phyloP scores from a whole-genome alignment of 2,113 vertebrate species.

The Oryzias celebensis region DNA sequence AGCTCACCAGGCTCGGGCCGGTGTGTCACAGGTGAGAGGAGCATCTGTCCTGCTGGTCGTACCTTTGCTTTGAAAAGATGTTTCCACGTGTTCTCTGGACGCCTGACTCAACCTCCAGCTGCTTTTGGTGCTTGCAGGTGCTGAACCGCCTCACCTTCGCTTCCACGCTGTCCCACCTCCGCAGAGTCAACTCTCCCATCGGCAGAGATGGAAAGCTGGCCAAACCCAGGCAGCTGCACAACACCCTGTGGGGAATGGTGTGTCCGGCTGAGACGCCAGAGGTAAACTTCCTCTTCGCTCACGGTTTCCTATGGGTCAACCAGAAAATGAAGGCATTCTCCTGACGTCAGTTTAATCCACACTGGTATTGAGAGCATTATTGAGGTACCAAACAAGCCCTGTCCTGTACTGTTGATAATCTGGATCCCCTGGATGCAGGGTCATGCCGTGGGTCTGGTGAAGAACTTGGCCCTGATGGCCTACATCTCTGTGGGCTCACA shows the following conservation, averaged over 20 bases:
- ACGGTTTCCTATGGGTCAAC: not conserved
- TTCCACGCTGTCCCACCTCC: constrained; percentile 93
- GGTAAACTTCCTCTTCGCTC: constrained; percentile 67
- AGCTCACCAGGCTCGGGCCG: constrained; percentile 96
- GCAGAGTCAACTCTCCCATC: constrained; percentile 94
- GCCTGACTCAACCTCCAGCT: too few relatives aligned
- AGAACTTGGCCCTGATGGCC: constrained; percentile 97
- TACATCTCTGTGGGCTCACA: constrained; percentile 99
- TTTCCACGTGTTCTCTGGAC: too few relatives aligned
- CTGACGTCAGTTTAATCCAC: too few relatives aligned
- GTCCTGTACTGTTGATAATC: not conserved
- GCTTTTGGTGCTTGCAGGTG: constrained; percentile 76
- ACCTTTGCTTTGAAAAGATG: too few relatives aligned
- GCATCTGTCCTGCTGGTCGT: too few relatives aligned
- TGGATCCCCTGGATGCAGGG: constrained; percentile 74
- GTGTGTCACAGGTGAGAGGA: constrained; percentile 90
- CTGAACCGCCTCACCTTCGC: constrained; percentile 96
- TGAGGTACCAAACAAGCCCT: too few relatives aligned
- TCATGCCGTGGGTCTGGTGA: constrained; percentile 98
- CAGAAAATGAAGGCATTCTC: too few relatives aligned
- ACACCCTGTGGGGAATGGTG: constrained; percentile 98
- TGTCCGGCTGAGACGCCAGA: constrained; percentile 98
- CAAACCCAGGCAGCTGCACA: constrained; percentile 96
- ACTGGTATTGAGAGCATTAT: too few relatives aligned
- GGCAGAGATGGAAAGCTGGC: constrained; percentile 96